phyloP scores from a whole-genome alignment of 2,113 vertebrate species.

The Microtus ochrogaster region DNA sequence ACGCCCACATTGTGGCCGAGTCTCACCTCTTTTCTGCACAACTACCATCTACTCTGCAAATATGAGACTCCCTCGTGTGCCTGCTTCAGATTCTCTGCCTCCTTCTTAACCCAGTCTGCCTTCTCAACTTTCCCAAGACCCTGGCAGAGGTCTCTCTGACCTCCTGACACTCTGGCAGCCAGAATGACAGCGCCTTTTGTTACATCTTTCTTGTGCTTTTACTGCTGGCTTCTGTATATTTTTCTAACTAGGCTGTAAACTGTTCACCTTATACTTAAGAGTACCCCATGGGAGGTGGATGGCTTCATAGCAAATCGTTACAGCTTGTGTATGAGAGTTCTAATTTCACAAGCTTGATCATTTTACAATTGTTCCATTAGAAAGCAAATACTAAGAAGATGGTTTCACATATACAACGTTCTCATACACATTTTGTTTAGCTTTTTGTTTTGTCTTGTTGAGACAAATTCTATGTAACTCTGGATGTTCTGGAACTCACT shows the following conservation, averaged over 20 bases:
- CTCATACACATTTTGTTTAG: neutral
- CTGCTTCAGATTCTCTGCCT: neutral
- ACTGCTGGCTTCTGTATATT: neutral
- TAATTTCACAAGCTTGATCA: constrained; percentile 19
- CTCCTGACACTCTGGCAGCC: constrained; percentile 1
- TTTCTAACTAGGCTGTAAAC: constrained; percentile 25
- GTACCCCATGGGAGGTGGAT: neutral
- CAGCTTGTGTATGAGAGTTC: neutral
- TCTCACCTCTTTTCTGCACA: neutral
- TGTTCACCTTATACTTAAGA: neutral
- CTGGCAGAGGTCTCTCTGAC: constrained; percentile 1
- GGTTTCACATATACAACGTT: neutral
- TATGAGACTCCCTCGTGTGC: neutral
- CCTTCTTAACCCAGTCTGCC: neutral
- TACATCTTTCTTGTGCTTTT: neutral
- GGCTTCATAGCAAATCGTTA: neutral
- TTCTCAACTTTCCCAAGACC: neutral
- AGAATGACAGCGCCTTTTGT: neutral
- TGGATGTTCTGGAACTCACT: neutral
- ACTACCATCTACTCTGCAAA: neutral
- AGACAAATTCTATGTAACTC: neutral
- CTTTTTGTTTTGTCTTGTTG: neutral
- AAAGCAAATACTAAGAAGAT: constrained; percentile 15
- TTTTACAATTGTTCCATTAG: neutral
- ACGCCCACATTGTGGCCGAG: neutral